phyloP scores from a whole-genome alignment of 2,797 vertebrate species.

The Natrix natrix region DNA sequence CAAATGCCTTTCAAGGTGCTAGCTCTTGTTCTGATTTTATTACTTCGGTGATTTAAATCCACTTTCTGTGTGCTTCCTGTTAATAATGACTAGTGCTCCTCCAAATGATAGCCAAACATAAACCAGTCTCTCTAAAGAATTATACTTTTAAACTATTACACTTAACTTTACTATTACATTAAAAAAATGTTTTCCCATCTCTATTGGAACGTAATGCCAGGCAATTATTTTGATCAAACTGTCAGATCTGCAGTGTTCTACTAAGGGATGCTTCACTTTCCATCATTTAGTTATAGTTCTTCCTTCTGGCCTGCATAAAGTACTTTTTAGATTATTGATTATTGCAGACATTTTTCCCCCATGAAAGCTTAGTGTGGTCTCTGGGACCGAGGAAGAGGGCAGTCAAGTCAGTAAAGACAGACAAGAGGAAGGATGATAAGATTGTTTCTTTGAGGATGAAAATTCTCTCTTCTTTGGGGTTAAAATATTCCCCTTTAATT shows the following conservation, averaged over 20 bases:
- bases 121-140: slow-evolving; percentile 77
- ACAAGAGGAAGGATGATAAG: background rate
- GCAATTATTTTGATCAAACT: slow-evolving; percentile 71
- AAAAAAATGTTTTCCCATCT: slow-evolving; percentile 65
- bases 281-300: slow-evolving; percentile 40
- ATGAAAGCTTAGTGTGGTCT: background rate
- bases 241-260: slow-evolving; percentile 62
- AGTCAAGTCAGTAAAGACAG: background rate
- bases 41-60: slow-evolving; percentile 81
- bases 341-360: background rate
- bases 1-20: slow-evolving; percentile 82
- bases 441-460: background rate
- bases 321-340: background rate
- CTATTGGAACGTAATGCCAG: slow-evolving; percentile 71
- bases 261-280: slow-evolving; percentile 60
- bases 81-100: slow-evolving; percentile 78
- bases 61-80: slow-evolving; percentile 76
- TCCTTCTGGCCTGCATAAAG: slow-evolving; percentile 49
- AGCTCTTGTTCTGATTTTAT: slow-evolving; percentile 78
- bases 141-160: slow-evolving; percentile 78
- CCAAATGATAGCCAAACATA: slow-evolving; percentile 76
- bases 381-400: background rate
- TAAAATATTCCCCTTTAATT: background rate
- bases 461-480: background rate
- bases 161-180: slow-evolving; percentile 77